Evolutionary conservation across 2,797 vertebrate genomes (phyloP), one percentile per base, ranked within the genome.

Genomic region (Sebastes reedi): DNA sequence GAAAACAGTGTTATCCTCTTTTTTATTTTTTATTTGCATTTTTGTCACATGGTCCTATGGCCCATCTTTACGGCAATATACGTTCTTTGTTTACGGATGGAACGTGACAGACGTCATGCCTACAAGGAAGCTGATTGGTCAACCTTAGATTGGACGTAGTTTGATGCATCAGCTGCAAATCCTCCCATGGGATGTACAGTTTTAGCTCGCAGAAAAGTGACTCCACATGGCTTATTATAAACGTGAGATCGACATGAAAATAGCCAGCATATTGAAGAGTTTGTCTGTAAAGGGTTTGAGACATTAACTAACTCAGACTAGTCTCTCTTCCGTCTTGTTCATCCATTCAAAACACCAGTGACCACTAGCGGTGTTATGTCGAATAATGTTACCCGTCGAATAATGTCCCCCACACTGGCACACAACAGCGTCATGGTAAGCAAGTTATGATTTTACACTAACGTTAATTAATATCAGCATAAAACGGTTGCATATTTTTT

Each of bases 111-210:
- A 34, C 55, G 32, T 56, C 46, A 2, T 13, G 14, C 22, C 6
- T 54, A 52, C 34, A 18, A 56, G 8, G 25, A 32, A 42, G 4
- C 46, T 54, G 73, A 80, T 74, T 84, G 65, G 69, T 65, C 25
- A 24, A 16, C 4, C 1, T 62, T 73, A 65, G 2, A 67, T 18
- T 39, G 3, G 2, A 5, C 2, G 3, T 4, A 54, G 8, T 16
- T 58, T 13, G 54, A 58, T 8, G 13, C 1, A 13, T 8, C 11
- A 20, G 8, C 14, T 13, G 46, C 3, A 8, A 16, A 13, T 7
- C 1, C 20, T 1, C 1, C 25, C 55, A 5, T 2, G 8, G 14
- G 1, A 32, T 18, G 9, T 56, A 14, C 12, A 12, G 13, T 25
- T 39, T 9, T 20, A 54, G 6, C 2, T 46, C 2, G 24, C 25